These are phyloP conservation scores for Eriosoma lanigerum DNA, from an alignment of 1,140 invertebrate species.

Conservation along the genomic window DNA sequence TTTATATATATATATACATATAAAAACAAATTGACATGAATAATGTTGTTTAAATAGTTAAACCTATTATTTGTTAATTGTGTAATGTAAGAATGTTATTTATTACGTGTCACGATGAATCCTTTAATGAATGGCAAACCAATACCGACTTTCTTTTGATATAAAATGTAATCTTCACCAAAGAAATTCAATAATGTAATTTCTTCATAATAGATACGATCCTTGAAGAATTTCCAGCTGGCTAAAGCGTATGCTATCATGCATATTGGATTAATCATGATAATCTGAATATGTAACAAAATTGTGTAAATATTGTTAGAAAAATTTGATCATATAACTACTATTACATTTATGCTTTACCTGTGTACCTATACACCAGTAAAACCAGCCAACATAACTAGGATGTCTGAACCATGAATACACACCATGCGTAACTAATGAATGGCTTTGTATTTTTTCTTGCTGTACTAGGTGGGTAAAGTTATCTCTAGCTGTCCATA, in stretches of 20 bases:
- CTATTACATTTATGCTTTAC: conserved; percentile 59
- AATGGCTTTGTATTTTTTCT: conserved; percentile 75
- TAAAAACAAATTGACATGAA: too few species aligned
- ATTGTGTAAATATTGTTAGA: neutral
- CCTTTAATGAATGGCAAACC: conserved; percentile 92
- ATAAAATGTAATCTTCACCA: conserved; percentile 82
- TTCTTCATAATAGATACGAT: conserved; percentile 88
- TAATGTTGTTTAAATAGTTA: too few species aligned
- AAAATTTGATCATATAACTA: neutral
- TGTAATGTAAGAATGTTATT: neutral
- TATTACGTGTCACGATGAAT: neutral
- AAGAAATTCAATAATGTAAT: conserved; percentile 92
- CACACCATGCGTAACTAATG: conserved; percentile 87
- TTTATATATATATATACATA: neutral
- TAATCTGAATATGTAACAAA: conserved; percentile 65
- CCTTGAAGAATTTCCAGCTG: conserved; percentile 91
- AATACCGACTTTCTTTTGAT: conserved; percentile 83
- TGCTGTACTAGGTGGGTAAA: conserved; percentile 90
- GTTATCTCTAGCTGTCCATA: conserved; percentile 90
- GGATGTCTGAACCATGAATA: conserved; percentile 85
- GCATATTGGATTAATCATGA: conserved; percentile 91
- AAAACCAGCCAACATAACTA: conserved; percentile 98
- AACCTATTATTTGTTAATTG: too few species aligned
- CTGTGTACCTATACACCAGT: conserved; percentile 97
- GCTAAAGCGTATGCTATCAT: conserved; percentile 75